Evolutionary conservation across 2,888 invertebrate species (phyloP), one percentile per base, ranked within the genome.

Genomic region (Drosophila sordidapex): DNA sequence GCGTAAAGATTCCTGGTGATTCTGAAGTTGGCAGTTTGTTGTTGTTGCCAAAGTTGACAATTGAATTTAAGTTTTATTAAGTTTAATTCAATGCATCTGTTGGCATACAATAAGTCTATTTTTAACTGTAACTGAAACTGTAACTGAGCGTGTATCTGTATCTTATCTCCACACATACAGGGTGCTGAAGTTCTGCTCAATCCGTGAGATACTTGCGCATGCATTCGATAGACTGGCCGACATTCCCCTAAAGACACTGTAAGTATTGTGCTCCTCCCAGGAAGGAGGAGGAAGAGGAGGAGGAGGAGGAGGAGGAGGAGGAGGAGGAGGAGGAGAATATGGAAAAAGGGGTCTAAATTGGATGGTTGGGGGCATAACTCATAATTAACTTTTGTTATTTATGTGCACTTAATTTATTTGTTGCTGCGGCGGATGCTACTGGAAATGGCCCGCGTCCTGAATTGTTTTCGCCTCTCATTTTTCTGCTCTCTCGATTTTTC

Each of bases 181-280:
- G 59, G 93, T 94, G 27, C 85, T 94, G 70, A 92, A 92, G 69
- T 93, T 94, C 70, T 94, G 94, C 81, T 89, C 92, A 51, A 93
- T 94, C 65, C 83, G 89, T 29, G 82, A 89, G 58, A 89, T 94
- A 56, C 85, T 90, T 51, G 74, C 91, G 29, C 86, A 86, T 61
- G 89, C 94, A 5, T 94, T 94, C 77, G 83, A 90, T 71, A 83
- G 91, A 40, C 87, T 94, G 66, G 87, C 91, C 4, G 81, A 82
- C 58, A 82, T 92, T 83, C 92, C 92, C 62, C 82, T 93, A 61
- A 78, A 81, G 75, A 90, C 90, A 38, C 83, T 92, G 92, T 91
- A 80, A 91, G 91, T 87, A 81, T n/a, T 36, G 33, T 7, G 43
- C 25, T 46, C 13, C 21, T 21, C 13, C 4, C 46, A 15, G 21